Conservation (phyloP, 1,140 invertebrate genomes). For the Drosophila chauvacae region DNA sequence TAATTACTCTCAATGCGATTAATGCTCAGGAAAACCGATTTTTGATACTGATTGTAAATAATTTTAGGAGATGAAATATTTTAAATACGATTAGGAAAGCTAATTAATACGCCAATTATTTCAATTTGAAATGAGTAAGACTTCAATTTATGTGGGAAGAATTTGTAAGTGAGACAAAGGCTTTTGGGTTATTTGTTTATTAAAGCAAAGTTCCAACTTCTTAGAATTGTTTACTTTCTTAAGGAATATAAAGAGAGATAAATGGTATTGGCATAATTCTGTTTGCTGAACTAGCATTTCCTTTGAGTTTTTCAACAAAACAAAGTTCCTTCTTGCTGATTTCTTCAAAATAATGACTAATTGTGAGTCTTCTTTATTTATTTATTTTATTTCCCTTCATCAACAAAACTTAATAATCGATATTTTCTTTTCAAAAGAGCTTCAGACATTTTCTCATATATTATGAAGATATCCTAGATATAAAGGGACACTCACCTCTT, state of each 20-base stretch:
- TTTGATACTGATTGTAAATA: too few relatives aligned
- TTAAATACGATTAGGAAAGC: neutral
- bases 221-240: neutral
- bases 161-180: neutral
- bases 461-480: neutral
- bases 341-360: neutral
- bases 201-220: neutral
- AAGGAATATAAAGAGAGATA: neutral
- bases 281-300: neutral
- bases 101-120: neutral
- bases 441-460: neutral
- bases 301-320: neutral
- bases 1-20: conserved; percentile 14
- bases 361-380: too few relatives aligned
- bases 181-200: neutral
- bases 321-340: neutral
- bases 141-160: neutral
- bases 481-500: conserved; percentile 87
- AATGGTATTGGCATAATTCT: neutral
- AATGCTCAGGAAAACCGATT: neutral
- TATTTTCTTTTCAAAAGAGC: too few relatives aligned
- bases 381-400: too few relatives aligned
- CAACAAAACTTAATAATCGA: too few relatives aligned
- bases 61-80: neutral
- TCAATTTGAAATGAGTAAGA: neutral